Evolutionary conservation across 2,113 vertebrate genomes (phyloP).

Genomic region (Planiliza haematocheilus): DNA sequence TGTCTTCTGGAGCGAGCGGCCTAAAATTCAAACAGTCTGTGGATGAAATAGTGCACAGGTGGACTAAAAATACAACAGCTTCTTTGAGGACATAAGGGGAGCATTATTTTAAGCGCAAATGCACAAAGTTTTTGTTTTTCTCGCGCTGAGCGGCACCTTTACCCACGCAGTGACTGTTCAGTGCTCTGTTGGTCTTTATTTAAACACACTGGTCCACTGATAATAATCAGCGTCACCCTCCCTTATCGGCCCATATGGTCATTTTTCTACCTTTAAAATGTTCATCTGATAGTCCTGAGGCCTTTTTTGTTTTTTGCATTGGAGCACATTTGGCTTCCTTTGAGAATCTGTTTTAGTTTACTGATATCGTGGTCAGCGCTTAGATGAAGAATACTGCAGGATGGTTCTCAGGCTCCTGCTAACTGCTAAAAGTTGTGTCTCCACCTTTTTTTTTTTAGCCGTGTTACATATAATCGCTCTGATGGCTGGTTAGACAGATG

Average conservation of each 20-base stretch:
- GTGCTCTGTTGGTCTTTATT: neutral
- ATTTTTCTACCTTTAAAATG: neutral
- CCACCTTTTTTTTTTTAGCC: too few species aligned
- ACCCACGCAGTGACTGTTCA: neutral
- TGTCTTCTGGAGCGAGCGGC: constrained; percentile 24
- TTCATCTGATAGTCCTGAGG: neutral
- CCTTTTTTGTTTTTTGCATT: neutral
- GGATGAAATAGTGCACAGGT: constrained; percentile 33
- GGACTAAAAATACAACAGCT: constrained; percentile 50
- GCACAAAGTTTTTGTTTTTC: neutral
- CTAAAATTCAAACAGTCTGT: constrained; percentile 35
- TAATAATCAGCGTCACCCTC: neutral
- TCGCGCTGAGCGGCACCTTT: constrained; percentile 1
- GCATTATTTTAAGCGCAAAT: constrained; percentile 8
- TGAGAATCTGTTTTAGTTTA: neutral
- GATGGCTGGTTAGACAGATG: too few species aligned
- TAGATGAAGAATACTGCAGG: too few species aligned
- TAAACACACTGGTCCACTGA: neutral
- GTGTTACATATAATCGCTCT: too few species aligned
- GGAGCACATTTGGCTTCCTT: neutral
- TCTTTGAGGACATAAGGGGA: constrained; percentile 11
- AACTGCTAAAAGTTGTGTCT: too few species aligned
- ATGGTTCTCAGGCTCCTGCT: too few species aligned
- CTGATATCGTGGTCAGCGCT: too few species aligned
- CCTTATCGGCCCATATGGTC: neutral